Conservation (phyloP, 2,797 vertebrate species). For the Fistularia tabacaria region DNA sequence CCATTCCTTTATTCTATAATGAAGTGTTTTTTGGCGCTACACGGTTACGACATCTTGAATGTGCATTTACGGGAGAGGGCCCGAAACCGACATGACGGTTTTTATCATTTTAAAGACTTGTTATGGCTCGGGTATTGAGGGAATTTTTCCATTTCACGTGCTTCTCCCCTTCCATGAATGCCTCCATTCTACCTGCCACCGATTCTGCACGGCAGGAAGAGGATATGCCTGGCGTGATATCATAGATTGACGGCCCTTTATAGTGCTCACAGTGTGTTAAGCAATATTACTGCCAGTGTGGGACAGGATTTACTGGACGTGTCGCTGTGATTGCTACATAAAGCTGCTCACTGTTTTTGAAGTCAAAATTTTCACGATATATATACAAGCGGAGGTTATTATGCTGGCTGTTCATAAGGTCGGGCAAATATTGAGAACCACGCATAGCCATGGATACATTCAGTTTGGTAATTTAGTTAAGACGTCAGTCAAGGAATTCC, state of each 20-base stretch:
- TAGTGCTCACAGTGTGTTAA: conserved; percentile 44
- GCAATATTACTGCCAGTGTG: conserved; percentile 50
- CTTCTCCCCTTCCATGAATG: conserved; percentile 30
- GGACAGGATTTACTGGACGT: conserved; percentile 31
- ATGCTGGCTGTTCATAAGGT: conserved; percentile 28
- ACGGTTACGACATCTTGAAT: too few species aligned
- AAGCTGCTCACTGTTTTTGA: conserved; percentile 12
- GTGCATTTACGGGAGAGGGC: too few species aligned
- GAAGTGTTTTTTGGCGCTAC: not conserved
- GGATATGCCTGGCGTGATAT: conserved; percentile 52
- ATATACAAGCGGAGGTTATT: conserved; percentile 6
- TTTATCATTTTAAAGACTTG: conserved; percentile 29
- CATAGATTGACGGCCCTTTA: conserved; percentile 50
- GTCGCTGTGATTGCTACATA: conserved; percentile 22
- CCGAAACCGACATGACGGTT: too few species aligned
- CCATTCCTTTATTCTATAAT: not conserved
- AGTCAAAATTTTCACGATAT: conserved; percentile 27
- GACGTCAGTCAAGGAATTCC: too few species aligned
- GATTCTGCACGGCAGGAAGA: conserved; percentile 46
- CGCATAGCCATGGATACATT: conserved; percentile 8
- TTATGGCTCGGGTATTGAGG: conserved; percentile 35
- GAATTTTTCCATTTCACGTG: conserved; percentile 41
- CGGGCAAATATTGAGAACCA: conserved; percentile 16
- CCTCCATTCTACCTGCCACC: conserved; percentile 42
- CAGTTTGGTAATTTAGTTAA: conserved; percentile 11